phyloP scores from a whole-genome alignment of 2,888 invertebrate genomes.

The Ditylenchus weischeri region DNA sequence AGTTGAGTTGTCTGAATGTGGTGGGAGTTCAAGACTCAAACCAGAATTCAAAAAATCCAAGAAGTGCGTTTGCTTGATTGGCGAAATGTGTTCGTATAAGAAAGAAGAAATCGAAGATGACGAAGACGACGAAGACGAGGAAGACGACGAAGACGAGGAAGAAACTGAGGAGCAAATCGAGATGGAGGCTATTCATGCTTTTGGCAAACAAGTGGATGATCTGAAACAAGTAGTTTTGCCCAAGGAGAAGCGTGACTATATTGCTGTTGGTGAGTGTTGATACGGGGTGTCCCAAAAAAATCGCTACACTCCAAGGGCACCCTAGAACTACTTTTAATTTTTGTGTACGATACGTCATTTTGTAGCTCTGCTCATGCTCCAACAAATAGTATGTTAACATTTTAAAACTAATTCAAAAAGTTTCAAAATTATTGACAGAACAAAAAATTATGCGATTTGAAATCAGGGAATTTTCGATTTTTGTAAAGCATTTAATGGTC shows the following conservation, averaged over 20 bases:
- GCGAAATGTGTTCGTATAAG: background rate
- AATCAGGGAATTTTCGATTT: too few relatives aligned
- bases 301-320: too few relatives aligned
- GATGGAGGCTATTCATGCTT: background rate
- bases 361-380: too few relatives aligned
- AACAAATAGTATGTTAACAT: too few relatives aligned
- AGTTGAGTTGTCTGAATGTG: background rate
- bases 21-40: too few relatives aligned
- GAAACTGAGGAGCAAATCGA: background rate
- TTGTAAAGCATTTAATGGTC: too few relatives aligned
- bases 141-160: background rate
- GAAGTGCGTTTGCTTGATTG: background rate
- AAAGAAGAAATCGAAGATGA: background rate
- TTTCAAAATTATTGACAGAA: too few relatives aligned
- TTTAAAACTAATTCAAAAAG: too few relatives aligned
- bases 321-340: too few relatives aligned
- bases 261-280: conserved; percentile 40
- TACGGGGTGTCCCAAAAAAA: conserved; percentile 8
- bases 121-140: background rate
- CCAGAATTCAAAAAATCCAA: background rate
- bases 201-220: background rate
- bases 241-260: conserved; percentile 51
- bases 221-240: conserved; percentile 42
- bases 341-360: too few relatives aligned
- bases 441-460: too few relatives aligned